Percentiles rank a stretch among this genome's conserved stretches.
phyloP scores from a whole-genome alignment of 2,113 vertebrate species.

The Loxodonta africana region DNA sequence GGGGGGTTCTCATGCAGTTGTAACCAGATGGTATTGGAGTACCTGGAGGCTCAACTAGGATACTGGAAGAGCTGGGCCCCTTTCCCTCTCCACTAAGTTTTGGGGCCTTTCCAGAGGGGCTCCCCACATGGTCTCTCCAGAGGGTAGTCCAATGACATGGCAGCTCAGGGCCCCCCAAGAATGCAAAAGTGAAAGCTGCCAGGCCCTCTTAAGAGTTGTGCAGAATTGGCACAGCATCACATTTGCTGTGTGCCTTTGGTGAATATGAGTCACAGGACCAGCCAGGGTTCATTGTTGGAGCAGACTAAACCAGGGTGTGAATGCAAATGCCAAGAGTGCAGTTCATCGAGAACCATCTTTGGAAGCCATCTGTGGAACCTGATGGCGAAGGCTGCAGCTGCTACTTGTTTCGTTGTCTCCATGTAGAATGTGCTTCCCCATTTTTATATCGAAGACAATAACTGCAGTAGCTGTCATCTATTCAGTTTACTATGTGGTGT shows the following conservation, averaged over 20 bases:
- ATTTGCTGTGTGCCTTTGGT: not conserved
- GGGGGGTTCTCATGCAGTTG: not conserved
- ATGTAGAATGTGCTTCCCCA: not conserved
- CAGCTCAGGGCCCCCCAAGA: not conserved
- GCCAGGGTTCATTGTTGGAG: not conserved
- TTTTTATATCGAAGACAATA: accelerated
- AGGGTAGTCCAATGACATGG: not conserved
- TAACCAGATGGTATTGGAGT: not conserved
- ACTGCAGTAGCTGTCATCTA: not conserved
- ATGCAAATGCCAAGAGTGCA: not conserved
- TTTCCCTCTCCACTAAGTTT: not conserved
- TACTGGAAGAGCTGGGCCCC: accelerated
- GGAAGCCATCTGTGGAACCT: not conserved
- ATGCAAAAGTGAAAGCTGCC: not conserved
- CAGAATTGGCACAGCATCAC: not conserved
- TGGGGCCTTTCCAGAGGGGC: not conserved
- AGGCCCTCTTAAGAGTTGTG: not conserved
- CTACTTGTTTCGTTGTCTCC: not conserved
- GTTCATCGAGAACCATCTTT: not conserved
- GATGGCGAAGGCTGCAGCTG: not conserved
- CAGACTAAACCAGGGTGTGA: not conserved
- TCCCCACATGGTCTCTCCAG: not conserved
- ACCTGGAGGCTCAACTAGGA: not conserved
- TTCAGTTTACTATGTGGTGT: not conserved
- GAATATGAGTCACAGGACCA: not conserved